phyloP scores from a whole-genome alignment of 2,113 vertebrate species.

The Lophius piscatorius region DNA sequence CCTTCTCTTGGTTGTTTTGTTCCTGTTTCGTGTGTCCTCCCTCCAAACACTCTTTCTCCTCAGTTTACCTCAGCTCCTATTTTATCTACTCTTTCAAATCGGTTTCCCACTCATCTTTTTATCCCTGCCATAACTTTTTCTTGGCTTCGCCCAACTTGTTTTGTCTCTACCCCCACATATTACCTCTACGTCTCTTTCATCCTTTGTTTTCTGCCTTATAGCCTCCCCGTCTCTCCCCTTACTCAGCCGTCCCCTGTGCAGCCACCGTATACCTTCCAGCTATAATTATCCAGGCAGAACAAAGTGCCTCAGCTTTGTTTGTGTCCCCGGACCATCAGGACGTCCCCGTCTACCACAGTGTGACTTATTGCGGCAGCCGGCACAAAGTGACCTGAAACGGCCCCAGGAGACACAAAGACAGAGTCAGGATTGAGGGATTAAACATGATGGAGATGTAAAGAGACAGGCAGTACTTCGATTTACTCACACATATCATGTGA shows the following conservation, averaged over 20 bases:
- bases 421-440: constrained; percentile 18
- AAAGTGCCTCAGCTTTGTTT: constrained; percentile 32
- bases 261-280: constrained; percentile 28
- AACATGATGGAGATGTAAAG: constrained; percentile 11
- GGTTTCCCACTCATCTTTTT: constrained; percentile 18
- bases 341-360: constrained; percentile 15
- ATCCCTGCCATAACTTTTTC: constrained; percentile 3
- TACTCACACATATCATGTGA: constrained; percentile 8
- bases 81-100: constrained; percentile 24
- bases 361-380: constrained; percentile 29
- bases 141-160: neutral
- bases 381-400: constrained; percentile 43
- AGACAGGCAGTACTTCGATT: constrained; percentile 16
- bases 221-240: neutral
- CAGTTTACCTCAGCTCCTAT: constrained; percentile 22
- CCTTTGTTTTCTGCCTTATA: constrained; percentile 1
- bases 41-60: constrained; percentile 37
- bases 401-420: constrained; percentile 6
- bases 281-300: constrained; percentile 51
- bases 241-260: neutral
- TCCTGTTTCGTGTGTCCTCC: constrained; percentile 13
- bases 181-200: constrained; percentile 24
- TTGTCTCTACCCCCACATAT: neutral
- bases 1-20: constrained; percentile 32
- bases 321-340: constrained; percentile 29